Evolutionary conservation across 2,797 vertebrate genomes (phyloP).

Genomic region (Alosa sapidissima): DNA sequence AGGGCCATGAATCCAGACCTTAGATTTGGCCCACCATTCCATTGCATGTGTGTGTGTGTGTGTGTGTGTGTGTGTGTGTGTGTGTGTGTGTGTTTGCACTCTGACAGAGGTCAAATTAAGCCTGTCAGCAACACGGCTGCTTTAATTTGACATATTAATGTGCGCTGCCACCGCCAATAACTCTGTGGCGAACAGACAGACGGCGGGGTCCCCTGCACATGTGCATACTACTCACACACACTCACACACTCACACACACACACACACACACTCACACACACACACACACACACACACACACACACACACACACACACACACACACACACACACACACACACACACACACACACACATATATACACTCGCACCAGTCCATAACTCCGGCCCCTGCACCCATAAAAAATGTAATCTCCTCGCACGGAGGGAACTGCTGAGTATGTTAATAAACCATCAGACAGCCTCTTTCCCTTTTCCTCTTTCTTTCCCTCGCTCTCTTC

Average conservation of each 20-base stretch:
- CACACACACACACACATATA: background rate
- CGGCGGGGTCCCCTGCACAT: constrained; percentile 34
- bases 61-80: background rate
- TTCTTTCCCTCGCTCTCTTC: background rate
- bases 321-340: background rate
- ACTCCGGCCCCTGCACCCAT: constrained; percentile 50
- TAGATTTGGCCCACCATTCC: background rate
- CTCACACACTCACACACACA: too few relatives aligned
- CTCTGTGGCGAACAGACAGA: constrained; percentile 55
- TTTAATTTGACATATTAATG: constrained; percentile 65
- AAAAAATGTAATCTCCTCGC: constrained; percentile 56
- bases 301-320: background rate
- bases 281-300: background rate
- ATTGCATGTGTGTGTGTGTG: background rate
- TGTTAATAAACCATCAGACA: constrained; percentile 52
- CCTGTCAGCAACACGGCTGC: constrained; percentile 53
- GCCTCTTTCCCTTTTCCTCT: constrained; percentile 3
- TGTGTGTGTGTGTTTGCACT: constrained; percentile 21
- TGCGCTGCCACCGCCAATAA: constrained; percentile 52
- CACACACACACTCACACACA: background rate
- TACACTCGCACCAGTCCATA: constrained; percentile 45
- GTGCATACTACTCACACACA: background rate
- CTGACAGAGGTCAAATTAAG: constrained; percentile 54
- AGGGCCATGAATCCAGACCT: background rate
- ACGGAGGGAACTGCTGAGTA: constrained; percentile 44